Evolutionary conservation across 2,113 vertebrate species (phyloP), one percentile per base, ranked within the genome.

Genomic region (Percopsis transmontana): DNA sequence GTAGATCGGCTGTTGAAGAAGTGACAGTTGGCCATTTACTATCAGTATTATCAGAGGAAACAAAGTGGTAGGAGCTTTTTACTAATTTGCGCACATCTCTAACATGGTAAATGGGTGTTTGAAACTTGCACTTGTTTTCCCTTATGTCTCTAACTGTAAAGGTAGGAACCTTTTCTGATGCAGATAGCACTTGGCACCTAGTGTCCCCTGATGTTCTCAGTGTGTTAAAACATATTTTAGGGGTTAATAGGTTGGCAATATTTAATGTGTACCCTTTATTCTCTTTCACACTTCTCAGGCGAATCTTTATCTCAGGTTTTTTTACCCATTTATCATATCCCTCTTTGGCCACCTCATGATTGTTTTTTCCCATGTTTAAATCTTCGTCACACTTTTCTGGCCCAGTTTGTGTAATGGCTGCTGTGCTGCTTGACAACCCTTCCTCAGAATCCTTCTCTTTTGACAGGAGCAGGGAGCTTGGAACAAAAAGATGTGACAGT

Each of bases 71-170:
- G 11, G 94, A 93, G 66, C 95, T 95, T 76, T 98, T 99, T 38
- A 99, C 95, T 27, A 99, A 78, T 66, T 99, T 99, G 59, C 97
- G 90, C 62, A 99, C 96, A 47, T 99, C 97, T 66, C 96, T 90
- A 66, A 99, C 97, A 62, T 96, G 97, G 80, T 98, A 96, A 10
- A 98, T 95, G 0, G 95, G 94, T 0, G 92, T 94, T 64, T 94
- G 95, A 2, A 92, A 88, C 84, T 93, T 94, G 72, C 92, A 87
- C 68, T 95, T 96, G 58, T 81, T 92, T 42, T 98, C 97, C 62
- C 96, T 84, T 13, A 98, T 87, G 54, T 99, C 95, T 58, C 97
- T 91, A 15, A 99, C 97, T 15, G 93, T 91, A 76, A 98, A 98
- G 61, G 95, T 95, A 1, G 96, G 97, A 58, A 94, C 91, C 76